A percentile compares a stretch with the other conserved stretches of the same genome.
phyloP scores from a whole-genome alignment of 2,113 vertebrate species.

The Gobio gobio region DNA sequence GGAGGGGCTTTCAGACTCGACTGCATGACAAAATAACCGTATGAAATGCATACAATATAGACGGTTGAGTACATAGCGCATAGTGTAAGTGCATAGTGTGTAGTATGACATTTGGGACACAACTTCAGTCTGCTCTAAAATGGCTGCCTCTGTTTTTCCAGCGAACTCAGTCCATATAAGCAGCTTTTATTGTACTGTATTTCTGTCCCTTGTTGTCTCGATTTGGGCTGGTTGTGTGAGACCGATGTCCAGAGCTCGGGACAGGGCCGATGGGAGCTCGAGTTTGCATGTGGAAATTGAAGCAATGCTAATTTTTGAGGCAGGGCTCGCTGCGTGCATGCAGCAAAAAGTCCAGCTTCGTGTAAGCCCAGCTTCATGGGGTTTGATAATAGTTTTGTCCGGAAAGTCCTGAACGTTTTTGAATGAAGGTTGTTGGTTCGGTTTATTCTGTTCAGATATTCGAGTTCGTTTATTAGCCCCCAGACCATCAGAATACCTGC shows the following conservation, averaged over 20 bases:
- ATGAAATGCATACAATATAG: too few species aligned
- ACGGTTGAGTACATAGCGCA: too few species aligned
- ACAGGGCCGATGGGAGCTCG: conserved; percentile 57
- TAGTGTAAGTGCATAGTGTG: too few species aligned
- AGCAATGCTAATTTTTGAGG: conserved; percentile 39
- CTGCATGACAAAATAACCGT: too few species aligned
- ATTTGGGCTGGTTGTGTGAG: conserved; percentile 31
- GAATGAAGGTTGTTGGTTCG: not conserved
- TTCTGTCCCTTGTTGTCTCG: not conserved
- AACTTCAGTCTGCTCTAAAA: conserved; percentile 81
- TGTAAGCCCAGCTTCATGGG: too few species aligned
- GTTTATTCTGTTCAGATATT: too few species aligned
- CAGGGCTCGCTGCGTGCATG: conserved; percentile 16
- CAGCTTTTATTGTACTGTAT: conserved; percentile 52
- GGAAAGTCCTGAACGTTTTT: not conserved
- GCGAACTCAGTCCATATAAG: conserved; percentile 66
- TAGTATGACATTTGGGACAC: too few species aligned
- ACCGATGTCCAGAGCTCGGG: conserved; percentile 52
- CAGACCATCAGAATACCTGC: not conserved
- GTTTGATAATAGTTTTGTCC: not conserved
- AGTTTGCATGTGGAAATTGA: conserved; percentile 68
- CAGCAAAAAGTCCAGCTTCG: not conserved
- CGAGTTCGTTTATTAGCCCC: not conserved
- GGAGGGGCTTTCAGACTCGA: too few species aligned
- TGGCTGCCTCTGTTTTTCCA: conserved; percentile 89